phyloP scores from a whole-genome alignment of 2,113 vertebrate species.

The Planiliza haematocheilus region DNA sequence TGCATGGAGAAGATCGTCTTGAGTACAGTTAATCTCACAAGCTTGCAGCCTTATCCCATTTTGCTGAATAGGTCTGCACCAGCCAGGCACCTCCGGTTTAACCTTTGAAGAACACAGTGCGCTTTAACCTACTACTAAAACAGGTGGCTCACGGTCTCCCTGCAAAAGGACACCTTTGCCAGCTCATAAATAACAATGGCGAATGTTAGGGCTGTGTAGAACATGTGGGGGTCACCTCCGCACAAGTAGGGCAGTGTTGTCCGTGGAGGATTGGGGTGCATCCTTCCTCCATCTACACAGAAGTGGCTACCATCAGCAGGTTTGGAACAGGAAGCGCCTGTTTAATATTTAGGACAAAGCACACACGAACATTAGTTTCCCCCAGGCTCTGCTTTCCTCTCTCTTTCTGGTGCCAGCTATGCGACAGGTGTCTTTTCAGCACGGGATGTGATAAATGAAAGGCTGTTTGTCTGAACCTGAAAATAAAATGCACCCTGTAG shows the following conservation, averaged over 20 bases:
- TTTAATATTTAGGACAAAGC: slow-evolving; percentile 75
- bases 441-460: slow-evolving; percentile 75
- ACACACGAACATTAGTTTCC: slow-evolving; percentile 62
- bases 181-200: slow-evolving; percentile 80
- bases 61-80: slow-evolving; percentile 16
- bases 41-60: slow-evolving; percentile 39
- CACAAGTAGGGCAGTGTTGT: slow-evolving; percentile 70
- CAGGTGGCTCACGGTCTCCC: slow-evolving; percentile 64
- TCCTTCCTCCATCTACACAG: slow-evolving; percentile 46
- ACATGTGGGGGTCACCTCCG: slow-evolving; percentile 79
- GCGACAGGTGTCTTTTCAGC: slow-evolving; percentile 76
- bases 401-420: slow-evolving; percentile 55
- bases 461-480: slow-evolving; percentile 65
- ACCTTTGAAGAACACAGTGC: slow-evolving; percentile 41
- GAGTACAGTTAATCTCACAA: slow-evolving; percentile 6
- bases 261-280: slow-evolving; percentile 67
- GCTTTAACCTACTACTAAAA: slow-evolving; percentile 61
- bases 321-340: slow-evolving; percentile 63
- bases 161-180: slow-evolving; percentile 67
- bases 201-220: slow-evolving; percentile 64
- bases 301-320: slow-evolving; percentile 72
- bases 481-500: slow-evolving; percentile 67
- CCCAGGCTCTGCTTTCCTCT: slow-evolving; percentile 61
- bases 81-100: slow-evolving; percentile 25
- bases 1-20: no score